A percentile compares a stretch with the other conserved stretches of the same genome.
Conservation (phyloP, 2,888 invertebrate genomes). For the Caenorhabditis zanzibari region DNA sequence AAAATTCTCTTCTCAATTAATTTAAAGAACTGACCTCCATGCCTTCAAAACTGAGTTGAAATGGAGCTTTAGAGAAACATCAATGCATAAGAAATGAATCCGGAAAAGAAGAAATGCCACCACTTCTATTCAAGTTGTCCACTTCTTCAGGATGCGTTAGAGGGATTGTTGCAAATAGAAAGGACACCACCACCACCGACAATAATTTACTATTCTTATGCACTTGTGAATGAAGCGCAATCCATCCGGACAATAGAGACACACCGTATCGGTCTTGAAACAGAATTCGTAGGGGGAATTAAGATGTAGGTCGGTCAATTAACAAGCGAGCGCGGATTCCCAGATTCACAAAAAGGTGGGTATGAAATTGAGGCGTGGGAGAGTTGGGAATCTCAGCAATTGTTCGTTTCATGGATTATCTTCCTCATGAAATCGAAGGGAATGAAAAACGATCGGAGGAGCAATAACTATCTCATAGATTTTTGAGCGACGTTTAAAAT, state of each 20-base stretch:
- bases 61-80: conserved; percentile 5
- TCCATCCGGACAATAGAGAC: conserved; percentile 48
- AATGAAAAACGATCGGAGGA: conserved; percentile 37
- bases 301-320: conserved; percentile 61
- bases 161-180: conserved; percentile 52
- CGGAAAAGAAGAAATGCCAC: conserved; percentile 31
- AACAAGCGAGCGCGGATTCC: conserved; percentile 35
- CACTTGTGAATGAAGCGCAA: conserved; percentile 64
- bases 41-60: conserved; percentile 10
- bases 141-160: conserved; percentile 25
- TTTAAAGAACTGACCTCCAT: conserved; percentile 6
- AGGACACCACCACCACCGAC: conserved; percentile 17
- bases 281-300: conserved; percentile 30
- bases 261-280: conserved; percentile 55
- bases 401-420: conserved; percentile 56
- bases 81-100: conserved; percentile 56
- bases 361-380: conserved; percentile 33
- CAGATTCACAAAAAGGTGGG: conserved; percentile 30
- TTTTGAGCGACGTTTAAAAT: conserved; percentile 48
- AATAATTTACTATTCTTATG: conserved; percentile 64
- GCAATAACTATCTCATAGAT: conserved; percentile 54
- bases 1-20: neutral
- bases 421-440: conserved; percentile 20
- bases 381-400: conserved; percentile 21
- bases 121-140: conserved; percentile 37